Evolutionary conservation across 2,888 invertebrate species (phyloP).

Genomic region (Serrognathus titanus): DNA sequence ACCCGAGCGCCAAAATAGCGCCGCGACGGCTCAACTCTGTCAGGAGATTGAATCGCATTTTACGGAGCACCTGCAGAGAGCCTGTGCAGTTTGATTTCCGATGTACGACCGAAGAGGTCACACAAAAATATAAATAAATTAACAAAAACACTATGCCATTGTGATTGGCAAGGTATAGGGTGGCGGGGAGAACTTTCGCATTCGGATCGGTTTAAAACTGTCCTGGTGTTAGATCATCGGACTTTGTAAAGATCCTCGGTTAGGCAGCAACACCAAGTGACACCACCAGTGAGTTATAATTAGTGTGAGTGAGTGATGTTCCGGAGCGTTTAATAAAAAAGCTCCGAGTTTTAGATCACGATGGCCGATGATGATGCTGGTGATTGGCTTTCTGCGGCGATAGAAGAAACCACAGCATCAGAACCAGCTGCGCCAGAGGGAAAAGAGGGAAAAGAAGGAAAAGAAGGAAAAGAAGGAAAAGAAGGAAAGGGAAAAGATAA

Average conservation of each 20-base stretch:
- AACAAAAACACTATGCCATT: slow-evolving; percentile 26
- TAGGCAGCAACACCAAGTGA: slow-evolving; percentile 15
- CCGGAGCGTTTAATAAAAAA: neutral
- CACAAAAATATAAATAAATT: slow-evolving; percentile 23
- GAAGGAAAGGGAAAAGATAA: neutral
- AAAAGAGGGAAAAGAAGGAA: slow-evolving; percentile 4
- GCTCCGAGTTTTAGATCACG: slow-evolving; percentile 16
- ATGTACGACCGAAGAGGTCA: neutral
- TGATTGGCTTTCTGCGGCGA: slow-evolving; percentile 35
- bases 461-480: neutral
- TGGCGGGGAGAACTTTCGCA: slow-evolving; percentile 34
- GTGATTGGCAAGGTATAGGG: slow-evolving; percentile 42
- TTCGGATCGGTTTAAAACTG: slow-evolving; percentile 41
- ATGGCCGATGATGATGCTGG: slow-evolving; percentile 34
- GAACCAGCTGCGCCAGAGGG: slow-evolving; percentile 12
- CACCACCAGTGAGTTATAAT: slow-evolving; percentile 18
- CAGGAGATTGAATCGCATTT: neutral
- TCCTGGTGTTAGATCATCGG: slow-evolving; percentile 37
- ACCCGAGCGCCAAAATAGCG: neutral
- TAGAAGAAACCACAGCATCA: slow-evolving; percentile 27
- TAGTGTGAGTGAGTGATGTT: slow-evolving; percentile 16
- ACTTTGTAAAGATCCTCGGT: slow-evolving; percentile 31
- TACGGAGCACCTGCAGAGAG: no score
- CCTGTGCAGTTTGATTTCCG: no score
- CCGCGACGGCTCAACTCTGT: neutral